Evolutionary conservation across 2,113 vertebrate genomes (phyloP), one percentile per base, ranked within the genome.

Genomic region (Microtus richardsoni): DNA sequence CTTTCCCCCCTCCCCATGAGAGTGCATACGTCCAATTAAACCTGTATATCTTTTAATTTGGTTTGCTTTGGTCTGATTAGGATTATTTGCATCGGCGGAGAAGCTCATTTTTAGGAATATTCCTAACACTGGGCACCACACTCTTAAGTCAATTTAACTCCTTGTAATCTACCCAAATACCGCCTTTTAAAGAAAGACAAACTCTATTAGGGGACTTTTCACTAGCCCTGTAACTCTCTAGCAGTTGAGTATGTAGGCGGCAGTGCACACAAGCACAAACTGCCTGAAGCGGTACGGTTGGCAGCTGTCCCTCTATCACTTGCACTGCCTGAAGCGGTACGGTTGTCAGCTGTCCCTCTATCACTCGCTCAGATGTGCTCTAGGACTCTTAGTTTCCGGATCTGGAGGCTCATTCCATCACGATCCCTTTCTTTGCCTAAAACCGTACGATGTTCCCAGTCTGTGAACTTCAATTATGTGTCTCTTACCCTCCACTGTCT

Each of bases 391-490:
- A n/a, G 58, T 66, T 92, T 92, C 71, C 70, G 75, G 62, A 82
- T 52, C 44, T 86, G 73, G 36, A 92, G 21, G 28, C 12, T 71
- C 30, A 89, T 73, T 44, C 78, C 30, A 36, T 36, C 41, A 60
- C 12, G 9, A 80, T 52, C 68, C 22, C 36, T 75, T 95, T 89
- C 16, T 97, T 79, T 91, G 52, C 39, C 73, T 95, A 93, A 94
- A 93, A 52, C 73, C 19, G 12, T 52, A 66, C 22, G n/a, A 68
- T 75, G 9, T 91, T 94, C 79, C 77, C 54, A 68, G 12, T 3
- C 7, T 9, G 36, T 21, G 54, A 90, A 36, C 14, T 33, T 68
- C 28, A 85, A 82, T 24, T 66, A 80, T 4, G 36, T 17, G 62
- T 52, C 68, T 82, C 95, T 91, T 44, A 62, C 28, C 88, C 36